Evolutionary conservation across 2,113 vertebrate species (phyloP), one percentile per base, ranked within the genome.

Genomic region (Eidolon helvum): DNA sequence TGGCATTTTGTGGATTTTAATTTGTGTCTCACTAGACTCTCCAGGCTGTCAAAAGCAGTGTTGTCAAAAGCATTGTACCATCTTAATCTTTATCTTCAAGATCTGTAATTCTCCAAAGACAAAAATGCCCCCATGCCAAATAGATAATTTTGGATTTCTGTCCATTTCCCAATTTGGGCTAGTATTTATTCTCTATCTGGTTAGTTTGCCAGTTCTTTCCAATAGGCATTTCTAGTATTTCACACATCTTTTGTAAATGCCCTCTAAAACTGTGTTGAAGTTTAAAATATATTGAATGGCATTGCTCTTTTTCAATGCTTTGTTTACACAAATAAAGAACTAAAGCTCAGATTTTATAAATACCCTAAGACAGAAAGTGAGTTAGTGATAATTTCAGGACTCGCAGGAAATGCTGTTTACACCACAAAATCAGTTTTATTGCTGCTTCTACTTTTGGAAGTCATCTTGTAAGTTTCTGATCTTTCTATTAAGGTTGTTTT

Each of bases 341-440:
- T n/a, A 61, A 87, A 71, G 33, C 93, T 9, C 28, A 68, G 18
- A 90, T 87, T 84, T 93, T 72, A 74, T 53, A 80, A 95, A 91
- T 77, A 94, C 3, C 5, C 2, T 69, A 53, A 69, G 6, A 59
- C 43, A 82, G 40, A 38, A 35, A 57, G 38, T 79, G 55, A 92
- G 16, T 74, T 69, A 69, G 35, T 85, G 30, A 74, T 16, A 79
- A 26, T 61, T 94, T 10, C 2, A 85, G 10, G 21, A 48, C 22
- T 69, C 45, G 33, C n/a, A 92, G 48, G 5, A 69, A 71, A 74
- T 28, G 3, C 4, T 28, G 6, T 87, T 84, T 63, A 71, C 11
- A 33, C 3, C 14, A 22, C 9, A 77, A 91, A 93, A 57, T 48
- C 4, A 61, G 19, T 85, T 91, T 77, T 79, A 7, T 45, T 92